Evolutionary conservation across 30 jellyfish, hydroid and myxozoan genomes (phyloP), one percentile per base, ranked within the genome.

Genomic region (Cassiopea andromeda): DNA sequence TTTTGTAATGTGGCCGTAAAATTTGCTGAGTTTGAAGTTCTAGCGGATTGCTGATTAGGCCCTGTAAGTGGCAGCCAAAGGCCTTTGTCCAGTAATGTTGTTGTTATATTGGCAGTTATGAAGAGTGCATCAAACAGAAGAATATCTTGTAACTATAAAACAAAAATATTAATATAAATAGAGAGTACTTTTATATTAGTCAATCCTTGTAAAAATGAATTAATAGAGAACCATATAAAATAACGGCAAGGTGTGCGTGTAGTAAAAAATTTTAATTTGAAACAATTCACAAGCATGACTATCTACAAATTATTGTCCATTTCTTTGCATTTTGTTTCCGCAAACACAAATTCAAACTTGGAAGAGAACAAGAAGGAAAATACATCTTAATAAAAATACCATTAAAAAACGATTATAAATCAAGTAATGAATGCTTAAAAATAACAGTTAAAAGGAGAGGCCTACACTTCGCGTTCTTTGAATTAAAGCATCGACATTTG

Each of bases 11-110:
- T 58, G 10, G 67, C 83, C 19, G 83, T 75, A 75, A 75, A 75
- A 75, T 75, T 75, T 1, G 83, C 83, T 2, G 83, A 43, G 68
- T 75, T 75, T 46, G 73, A 64, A 9, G 6, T 13, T 64, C 73
- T 64, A 9, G 73, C 73, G 15, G 43, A 9, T 16, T 64, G 19
- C 15, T 64, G 73, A 64, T 64, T 58, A 14, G 14, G 8, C 68
- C 43, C 43, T 9, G 73, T 64, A 4, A 2, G n/a, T 10, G 68
- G 43, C 1, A 75, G 19, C 83, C 83, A 75, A 44, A 50, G 83
- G 46, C 46, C 46, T 17, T 38, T 10, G 2, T 18, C 47, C 46
- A 58, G 5, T 16, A 75, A 46, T 46, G 3, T 17, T 6, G 61
- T 46, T 38, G 83, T 75, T 18, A 75, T 46, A 17, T 75, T 75